A percentile compares a stretch with the other conserved stretches of the same genome.
Evolutionary conservation across 2,113 vertebrate genomes (phyloP).

Genomic region (Tursiops truncatus): DNA sequence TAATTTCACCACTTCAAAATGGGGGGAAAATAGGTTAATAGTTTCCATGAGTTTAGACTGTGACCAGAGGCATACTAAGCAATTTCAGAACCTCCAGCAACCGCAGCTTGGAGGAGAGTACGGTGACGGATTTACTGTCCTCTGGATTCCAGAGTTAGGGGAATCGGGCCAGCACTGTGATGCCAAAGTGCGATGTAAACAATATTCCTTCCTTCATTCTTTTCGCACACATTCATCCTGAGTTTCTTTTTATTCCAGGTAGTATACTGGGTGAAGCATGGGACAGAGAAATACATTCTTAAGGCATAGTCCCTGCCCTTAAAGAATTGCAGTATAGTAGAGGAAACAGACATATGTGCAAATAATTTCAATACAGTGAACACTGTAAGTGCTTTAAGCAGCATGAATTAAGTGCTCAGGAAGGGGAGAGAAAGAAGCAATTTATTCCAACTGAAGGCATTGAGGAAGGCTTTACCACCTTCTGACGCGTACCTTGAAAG

Average conservation of each 20-base stretch:
- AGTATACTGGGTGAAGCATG: background rate
- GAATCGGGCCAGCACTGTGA: background rate
- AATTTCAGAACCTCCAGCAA: conserved; percentile 38
- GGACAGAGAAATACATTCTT: background rate
- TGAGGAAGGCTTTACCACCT: background rate
- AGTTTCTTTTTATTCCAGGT: background rate
- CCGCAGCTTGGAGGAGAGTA: conserved; percentile 22
- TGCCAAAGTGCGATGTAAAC: background rate
- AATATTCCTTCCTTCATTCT: conserved; percentile 32
- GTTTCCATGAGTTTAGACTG: conserved; percentile 69
- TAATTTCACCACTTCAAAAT: conserved; percentile 70
- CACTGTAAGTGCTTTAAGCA: background rate
- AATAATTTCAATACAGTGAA: background rate
- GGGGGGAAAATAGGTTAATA: conserved; percentile 55
- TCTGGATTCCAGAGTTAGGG: background rate
- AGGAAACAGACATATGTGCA: background rate
- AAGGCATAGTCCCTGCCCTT: background rate
- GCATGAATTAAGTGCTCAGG: background rate
- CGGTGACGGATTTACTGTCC: conserved; percentile 40
- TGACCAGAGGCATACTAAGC: conserved; percentile 55
- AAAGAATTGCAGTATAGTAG: background rate
- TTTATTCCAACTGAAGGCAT: background rate
- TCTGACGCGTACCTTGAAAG: background rate
- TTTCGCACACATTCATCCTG: background rate
- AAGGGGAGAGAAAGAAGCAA: background rate